Evolutionary conservation across 1,140 invertebrate genomes (phyloP), one percentile per base, ranked within the genome.

Genomic region (Drosophila seguyi): DNA sequence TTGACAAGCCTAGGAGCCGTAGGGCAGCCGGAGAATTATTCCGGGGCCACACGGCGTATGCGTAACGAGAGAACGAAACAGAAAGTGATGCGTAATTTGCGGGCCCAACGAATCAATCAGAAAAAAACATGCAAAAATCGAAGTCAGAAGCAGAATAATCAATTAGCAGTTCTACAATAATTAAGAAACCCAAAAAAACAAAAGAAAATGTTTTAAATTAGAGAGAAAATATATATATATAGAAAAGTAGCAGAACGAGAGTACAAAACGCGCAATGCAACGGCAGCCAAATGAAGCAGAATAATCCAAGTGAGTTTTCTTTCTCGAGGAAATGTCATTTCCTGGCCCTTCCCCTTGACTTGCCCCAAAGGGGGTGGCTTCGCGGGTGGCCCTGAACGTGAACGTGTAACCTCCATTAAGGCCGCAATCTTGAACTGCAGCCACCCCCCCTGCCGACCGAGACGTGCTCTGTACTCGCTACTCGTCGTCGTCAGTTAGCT

Each of bases 81-180:
- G 84, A 88, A 88, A 88, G 85, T 88, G 84, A 88, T 90, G 85
- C 85, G 85, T 88, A 88, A 90, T 88, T 88, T 88, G 76, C 66
- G 65, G 75, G 71, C 68, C 69, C 52, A 79, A 53, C 69, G 31
- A 39, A 58, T 50, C 45, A 69, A 50, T 50, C 22, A 42, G 42
- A 58, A 56, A 10, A 18, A 65, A 66, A 59, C 20, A 41, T 36
- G 25, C 13, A 57, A 69, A 66, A 53, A 67, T 31, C 47, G 13
- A 44, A 45, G 67, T 50, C 39, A 31, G 34, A 36, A 62, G 25
- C 22, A 41, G 50, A 39, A 58, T 38, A 53, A 53, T 44, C 56
- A 78, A 78, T 78, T 78, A 77, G 57, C 75, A 71, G 75, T 39
- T 50, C 16, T 39, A 55, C 68, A 78, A 42, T 77, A 69, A 69